Percentiles rank a stretch among this genome's conserved stretches.
Conservation (phyloP, 53 echinoderm and acorn worm species). For the Temnopleurus reevesii region DNA sequence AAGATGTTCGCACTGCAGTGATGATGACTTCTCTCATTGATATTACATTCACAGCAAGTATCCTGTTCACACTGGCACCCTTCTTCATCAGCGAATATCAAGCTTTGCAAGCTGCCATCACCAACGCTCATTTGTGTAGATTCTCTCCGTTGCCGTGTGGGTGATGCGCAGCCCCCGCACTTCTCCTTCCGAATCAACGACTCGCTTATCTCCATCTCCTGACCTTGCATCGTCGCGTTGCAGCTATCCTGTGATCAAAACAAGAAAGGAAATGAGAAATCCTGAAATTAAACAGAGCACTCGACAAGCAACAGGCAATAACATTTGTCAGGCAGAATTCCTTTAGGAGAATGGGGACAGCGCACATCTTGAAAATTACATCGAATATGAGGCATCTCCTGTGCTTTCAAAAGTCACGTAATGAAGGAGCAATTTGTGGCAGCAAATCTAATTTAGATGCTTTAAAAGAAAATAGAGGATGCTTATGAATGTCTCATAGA, state of each 20-base stretch:
- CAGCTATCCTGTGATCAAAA: conserved; percentile 39
- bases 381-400: not conserved
- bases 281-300: not conserved
- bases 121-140: not conserved
- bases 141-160: not conserved
- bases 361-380: conserved; percentile 21
- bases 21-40: not conserved
- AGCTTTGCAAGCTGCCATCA: conserved; percentile 16
- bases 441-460: conserved; percentile 42
- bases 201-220: conserved; percentile 31
- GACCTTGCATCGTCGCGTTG: conserved; percentile 3
- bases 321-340: conserved; percentile 1
- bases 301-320: conserved; percentile 11
- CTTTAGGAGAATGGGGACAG: not conserved
- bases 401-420: not conserved
- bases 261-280: conserved; percentile 1
- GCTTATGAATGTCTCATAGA: not conserved
- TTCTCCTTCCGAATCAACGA: conserved; percentile 29
- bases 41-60: not conserved
- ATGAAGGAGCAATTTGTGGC: conserved; percentile 24
- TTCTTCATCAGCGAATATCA: not conserved
- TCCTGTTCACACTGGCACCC: not conserved
- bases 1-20: not conserved
- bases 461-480: not conserved
- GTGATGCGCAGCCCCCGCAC: not conserved